Percentiles rank a stretch among this genome's conserved stretches.
These are phyloP conservation scores for Hypanus sabinus DNA, from an alignment of 2,113 vertebrate genomes.

Conservation along the genomic window DNA sequence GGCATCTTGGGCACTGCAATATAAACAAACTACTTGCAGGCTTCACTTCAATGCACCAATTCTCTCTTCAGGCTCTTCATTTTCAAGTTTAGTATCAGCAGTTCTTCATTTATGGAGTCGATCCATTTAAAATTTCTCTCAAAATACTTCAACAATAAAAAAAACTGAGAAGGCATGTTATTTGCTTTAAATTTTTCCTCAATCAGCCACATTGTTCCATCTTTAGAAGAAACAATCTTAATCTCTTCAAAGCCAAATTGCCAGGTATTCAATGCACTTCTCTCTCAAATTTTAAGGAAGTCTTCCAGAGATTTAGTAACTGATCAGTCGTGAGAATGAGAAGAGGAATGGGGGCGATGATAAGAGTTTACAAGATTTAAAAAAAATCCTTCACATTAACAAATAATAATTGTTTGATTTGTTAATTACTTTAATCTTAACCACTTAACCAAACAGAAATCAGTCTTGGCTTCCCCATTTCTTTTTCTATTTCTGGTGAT, in stretches of 20 bases:
- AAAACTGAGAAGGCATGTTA: not conserved
- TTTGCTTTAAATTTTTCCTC: not conserved
- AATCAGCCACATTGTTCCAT: not conserved
- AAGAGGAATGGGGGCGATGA: not conserved
- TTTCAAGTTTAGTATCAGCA: not conserved
- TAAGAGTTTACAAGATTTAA: not conserved
- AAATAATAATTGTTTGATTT: not conserved
- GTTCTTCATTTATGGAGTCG: not conserved
- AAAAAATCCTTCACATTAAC: not conserved
- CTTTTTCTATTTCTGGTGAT: not conserved
- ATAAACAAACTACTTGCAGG: not conserved
- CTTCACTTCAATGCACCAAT: slow-evolving; percentile 17
- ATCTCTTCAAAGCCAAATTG: not conserved
- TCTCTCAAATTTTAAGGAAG: not conserved
- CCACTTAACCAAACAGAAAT: not conserved
- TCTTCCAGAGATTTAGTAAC: not conserved
- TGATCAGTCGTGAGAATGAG: not conserved
- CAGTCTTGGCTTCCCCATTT: not conserved
- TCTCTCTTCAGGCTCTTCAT: slow-evolving; percentile 30
- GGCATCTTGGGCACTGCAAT: not conserved
- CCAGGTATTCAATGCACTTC: not conserved
- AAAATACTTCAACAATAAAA: not conserved
- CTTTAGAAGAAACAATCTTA: not conserved
- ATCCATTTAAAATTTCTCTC: not conserved
- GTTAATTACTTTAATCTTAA: not conserved